Conservation (phyloP, 2,113 vertebrate genomes). For the Gallinago jamesoni region DNA sequence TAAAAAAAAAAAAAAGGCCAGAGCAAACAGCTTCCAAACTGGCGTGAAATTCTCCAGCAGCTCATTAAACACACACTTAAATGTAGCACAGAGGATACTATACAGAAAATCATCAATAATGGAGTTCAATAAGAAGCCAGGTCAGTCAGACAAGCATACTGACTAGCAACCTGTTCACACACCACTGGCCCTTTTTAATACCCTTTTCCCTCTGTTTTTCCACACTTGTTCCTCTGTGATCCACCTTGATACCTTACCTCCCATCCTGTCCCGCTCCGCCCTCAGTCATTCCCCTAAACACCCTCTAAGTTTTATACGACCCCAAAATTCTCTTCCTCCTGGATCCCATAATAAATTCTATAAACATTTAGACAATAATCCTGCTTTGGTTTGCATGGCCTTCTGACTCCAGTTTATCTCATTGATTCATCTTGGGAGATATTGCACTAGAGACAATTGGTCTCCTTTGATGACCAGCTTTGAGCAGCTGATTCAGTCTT, state of each 20-base stretch:
- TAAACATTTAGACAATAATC: neutral
- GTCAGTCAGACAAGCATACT: neutral
- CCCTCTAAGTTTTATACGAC: neutral
- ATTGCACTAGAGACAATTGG: neutral
- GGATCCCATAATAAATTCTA: neutral
- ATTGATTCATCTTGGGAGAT: neutral
- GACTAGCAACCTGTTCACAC: neutral
- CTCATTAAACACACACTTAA: neutral
- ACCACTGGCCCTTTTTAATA: neutral
- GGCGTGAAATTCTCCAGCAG: neutral
- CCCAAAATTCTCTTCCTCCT: neutral
- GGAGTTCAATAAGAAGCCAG: neutral
- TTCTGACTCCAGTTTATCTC: neutral
- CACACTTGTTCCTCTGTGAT: neutral
- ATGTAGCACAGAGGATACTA: neutral
- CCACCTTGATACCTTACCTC: neutral
- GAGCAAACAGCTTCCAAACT: neutral
- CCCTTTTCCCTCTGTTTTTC: neutral
- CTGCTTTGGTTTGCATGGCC: neutral
- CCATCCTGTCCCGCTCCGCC: rapidly evolving
- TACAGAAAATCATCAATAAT: neutral
- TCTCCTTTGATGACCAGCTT: neutral
- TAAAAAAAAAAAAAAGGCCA: neutral
- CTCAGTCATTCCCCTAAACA: neutral
- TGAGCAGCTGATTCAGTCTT: neutral